Evolutionary conservation across 2,888 invertebrate genomes (phyloP).

Genomic region (Oscheius sp.): DNA sequence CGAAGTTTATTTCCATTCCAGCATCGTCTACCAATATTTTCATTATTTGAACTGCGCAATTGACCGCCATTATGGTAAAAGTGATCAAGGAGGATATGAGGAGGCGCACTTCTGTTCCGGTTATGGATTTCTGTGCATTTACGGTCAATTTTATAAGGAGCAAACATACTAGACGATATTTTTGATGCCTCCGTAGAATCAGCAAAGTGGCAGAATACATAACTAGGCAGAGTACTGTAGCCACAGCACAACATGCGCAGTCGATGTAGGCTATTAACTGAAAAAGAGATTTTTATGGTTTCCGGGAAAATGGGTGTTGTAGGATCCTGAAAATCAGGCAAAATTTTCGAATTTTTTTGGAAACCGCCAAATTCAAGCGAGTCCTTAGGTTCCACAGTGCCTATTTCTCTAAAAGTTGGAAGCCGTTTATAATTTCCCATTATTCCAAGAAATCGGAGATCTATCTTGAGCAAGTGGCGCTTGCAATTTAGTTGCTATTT

Average conservation of each 20-base stretch:
- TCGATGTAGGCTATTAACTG: slow-evolving; percentile 35
- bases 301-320: too few species aligned
- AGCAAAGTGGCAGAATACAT: slow-evolving; percentile 15
- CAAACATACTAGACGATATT: background rate
- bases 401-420: too few species aligned
- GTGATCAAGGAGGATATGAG: slow-evolving; percentile 43
- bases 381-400: too few species aligned
- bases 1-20: slow-evolving; percentile 38
- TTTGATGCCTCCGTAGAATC: slow-evolving; percentile 4
- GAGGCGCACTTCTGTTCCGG: slow-evolving; percentile 31
- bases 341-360: too few species aligned
- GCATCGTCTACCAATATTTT: slow-evolving; percentile 37
- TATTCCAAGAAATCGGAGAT: too few species aligned
- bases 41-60: slow-evolving; percentile 42
- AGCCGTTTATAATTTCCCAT: too few species aligned
- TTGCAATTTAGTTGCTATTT: background rate
- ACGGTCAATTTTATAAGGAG: too few species aligned
- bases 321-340: too few species aligned
- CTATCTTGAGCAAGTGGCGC: background rate
- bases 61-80: slow-evolving; percentile 44
- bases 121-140: slow-evolving; percentile 6
- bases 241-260: slow-evolving; percentile 7
- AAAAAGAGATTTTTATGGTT: background rate
- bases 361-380: too few species aligned
- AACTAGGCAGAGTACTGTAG: slow-evolving; percentile 2